Evolutionary conservation across 2,888 invertebrate species (phyloP).

Genomic region (Polydrusus pterygomalis): DNA sequence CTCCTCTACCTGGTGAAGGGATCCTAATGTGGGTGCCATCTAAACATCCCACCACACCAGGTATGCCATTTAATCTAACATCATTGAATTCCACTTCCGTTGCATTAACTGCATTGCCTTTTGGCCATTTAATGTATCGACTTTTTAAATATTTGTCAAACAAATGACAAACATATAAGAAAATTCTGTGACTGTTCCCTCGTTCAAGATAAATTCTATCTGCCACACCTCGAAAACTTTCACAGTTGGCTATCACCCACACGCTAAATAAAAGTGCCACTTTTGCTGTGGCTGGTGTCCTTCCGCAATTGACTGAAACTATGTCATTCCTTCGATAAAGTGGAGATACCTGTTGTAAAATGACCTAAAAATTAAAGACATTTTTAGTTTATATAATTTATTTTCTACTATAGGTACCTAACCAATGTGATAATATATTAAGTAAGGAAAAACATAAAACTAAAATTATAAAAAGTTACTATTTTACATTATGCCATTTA

Average conservation of each 20-base stretch:
- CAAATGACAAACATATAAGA: constrained; percentile 15
- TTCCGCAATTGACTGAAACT: no score
- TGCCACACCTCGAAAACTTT: constrained; percentile 41
- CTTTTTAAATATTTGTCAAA: background rate
- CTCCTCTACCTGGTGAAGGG: constrained; percentile 30
- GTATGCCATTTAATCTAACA: constrained; percentile 31
- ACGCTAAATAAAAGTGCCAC: no score
- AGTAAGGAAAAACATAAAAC: no score
- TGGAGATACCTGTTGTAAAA: no score
- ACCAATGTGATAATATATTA: no score
- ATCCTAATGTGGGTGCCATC: constrained; percentile 44
- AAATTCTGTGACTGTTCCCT: constrained; percentile 40
- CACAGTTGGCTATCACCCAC: constrained; percentile 30
- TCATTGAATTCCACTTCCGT: constrained; percentile 36
- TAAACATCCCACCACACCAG: constrained; percentile 42
- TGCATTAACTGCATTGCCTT: constrained; percentile 17
- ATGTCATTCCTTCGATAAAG: no score
- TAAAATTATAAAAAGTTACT: no score
- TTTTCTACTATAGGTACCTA: no score
- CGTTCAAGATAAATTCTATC: constrained; percentile 39
- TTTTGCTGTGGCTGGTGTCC: no score
- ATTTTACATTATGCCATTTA: no score
- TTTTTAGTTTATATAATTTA: no score
- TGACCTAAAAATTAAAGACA: no score
- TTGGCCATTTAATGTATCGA: constrained; percentile 42